Evolutionary conservation across 1,140 invertebrate species (phyloP).

Genomic region (Cotesia typhae): DNA sequence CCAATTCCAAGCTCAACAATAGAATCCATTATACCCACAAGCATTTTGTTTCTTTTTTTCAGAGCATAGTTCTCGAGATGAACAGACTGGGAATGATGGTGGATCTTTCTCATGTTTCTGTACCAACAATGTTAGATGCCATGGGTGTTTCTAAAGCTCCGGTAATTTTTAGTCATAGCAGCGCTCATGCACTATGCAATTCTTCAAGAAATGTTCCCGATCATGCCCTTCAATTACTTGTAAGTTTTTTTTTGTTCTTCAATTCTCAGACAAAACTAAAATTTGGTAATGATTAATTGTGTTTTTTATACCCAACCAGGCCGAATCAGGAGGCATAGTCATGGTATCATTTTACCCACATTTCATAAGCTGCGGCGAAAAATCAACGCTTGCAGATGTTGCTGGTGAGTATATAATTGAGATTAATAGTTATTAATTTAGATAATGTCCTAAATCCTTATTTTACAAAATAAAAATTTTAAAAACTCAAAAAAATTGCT

Average conservation of each 20-base stretch:
- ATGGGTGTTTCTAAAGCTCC: slow-evolving; percentile 80
- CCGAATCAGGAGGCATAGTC: slow-evolving; percentile 83
- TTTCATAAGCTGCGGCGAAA: slow-evolving; percentile 83
- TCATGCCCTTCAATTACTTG: slow-evolving; percentile 80
- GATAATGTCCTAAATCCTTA: neutral
- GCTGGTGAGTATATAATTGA: slow-evolving; percentile 66
- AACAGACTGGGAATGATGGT: slow-evolving; percentile 92
- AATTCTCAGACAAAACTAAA: neutral
- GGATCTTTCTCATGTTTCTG: slow-evolving; percentile 87
- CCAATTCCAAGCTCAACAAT: slow-evolving; percentile 16
- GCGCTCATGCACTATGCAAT: slow-evolving; percentile 84
- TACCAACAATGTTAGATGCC: slow-evolving; percentile 81
- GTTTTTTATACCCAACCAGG: slow-evolving; percentile 64
- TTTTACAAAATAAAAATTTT: no score
- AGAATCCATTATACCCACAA: slow-evolving; percentile 12
- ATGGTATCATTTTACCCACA: slow-evolving; percentile 90
- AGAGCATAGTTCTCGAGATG: slow-evolving; percentile 85
- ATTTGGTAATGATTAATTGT: slow-evolving; percentile 26
- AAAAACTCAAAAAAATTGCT: no score
- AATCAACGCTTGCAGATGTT: slow-evolving; percentile 79
- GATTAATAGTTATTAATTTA: neutral
- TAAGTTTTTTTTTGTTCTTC: slow-evolving; percentile 57
- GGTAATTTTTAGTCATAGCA: slow-evolving; percentile 90
- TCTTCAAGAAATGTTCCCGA: slow-evolving; percentile 87
- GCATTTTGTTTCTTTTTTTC: slow-evolving; percentile 40